Percentiles rank a stretch among this genome's conserved stretches.
Evolutionary conservation across 92 coral and sea anemone species (phyloP).

Genomic region (Actinernus sp.): DNA sequence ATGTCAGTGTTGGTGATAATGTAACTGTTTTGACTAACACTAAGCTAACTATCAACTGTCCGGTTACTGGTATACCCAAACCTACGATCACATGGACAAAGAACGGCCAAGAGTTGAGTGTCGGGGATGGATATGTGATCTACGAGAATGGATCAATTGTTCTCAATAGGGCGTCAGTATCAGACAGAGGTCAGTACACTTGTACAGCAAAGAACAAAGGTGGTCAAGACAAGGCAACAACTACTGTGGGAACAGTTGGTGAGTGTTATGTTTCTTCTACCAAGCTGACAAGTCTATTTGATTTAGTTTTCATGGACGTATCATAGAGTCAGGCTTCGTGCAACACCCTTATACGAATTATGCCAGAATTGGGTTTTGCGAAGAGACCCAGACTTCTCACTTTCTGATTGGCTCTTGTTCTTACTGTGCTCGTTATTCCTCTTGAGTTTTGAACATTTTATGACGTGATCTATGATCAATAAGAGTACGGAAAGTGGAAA

Average conservation of each 20-base stretch:
- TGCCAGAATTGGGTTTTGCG: too few species aligned
- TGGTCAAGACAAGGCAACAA: conserved; percentile 44
- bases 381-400: too few species aligned
- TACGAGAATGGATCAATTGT: conserved; percentile 25
- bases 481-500: too few species aligned
- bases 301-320: too few species aligned
- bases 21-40: conserved; percentile 55
- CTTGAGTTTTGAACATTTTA: too few species aligned
- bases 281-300: too few species aligned
- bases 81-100: conserved; percentile 68
- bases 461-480: too few species aligned
- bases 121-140: background rate
- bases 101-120: conserved; percentile 25
- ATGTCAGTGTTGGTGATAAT: conserved; percentile 57
- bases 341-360: too few species aligned
- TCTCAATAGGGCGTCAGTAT: conserved; percentile 21
- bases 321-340: too few species aligned
- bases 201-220: conserved; percentile 45
- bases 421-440: too few species aligned
- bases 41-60: conserved; percentile 52
- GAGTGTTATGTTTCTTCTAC: too few species aligned
- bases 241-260: conserved; percentile 51
- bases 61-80: conserved; percentile 50
- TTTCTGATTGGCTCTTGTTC: too few species aligned
- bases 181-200: conserved; percentile 51